Evolutionary conservation across 2,113 vertebrate genomes (phyloP).

Genomic region (Oenanthe oenanthe): DNA sequence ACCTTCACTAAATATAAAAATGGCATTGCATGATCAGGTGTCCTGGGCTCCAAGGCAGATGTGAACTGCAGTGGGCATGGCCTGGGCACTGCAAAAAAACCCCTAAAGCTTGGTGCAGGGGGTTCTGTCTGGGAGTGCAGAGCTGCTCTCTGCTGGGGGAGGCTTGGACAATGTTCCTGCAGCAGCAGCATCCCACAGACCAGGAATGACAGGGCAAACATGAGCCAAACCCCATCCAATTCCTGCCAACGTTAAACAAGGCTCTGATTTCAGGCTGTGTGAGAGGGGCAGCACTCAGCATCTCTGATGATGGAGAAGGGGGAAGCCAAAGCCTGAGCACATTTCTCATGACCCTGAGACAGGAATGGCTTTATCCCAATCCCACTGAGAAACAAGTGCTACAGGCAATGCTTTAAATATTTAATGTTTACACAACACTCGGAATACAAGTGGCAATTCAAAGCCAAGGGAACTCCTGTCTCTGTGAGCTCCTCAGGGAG

Average conservation of each 20-base stretch:
- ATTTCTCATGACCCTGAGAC: background rate
- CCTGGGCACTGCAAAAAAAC: background rate
- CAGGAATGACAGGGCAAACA: fast-evolving
- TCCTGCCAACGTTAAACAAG: background rate
- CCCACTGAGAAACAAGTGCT: background rate
- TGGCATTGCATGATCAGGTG: background rate
- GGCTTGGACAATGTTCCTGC: fast-evolving
- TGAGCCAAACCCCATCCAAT: background rate
- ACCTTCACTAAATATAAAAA: background rate
- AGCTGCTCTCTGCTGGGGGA: fast-evolving
- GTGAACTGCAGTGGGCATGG: background rate
- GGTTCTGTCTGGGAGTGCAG: fast-evolving
- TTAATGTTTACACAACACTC: conserved; percentile 27
- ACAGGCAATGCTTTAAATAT: conserved; percentile 8
- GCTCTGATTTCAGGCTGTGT: background rate
- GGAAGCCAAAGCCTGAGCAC: background rate
- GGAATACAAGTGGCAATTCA: conserved; percentile 14
- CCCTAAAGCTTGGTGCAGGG: background rate
- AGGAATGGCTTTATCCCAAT: background rate
- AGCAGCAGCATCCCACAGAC: background rate
- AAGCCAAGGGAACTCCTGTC: background rate
- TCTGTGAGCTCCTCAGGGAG: background rate
- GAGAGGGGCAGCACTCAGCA: background rate
- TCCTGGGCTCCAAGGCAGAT: fast-evolving
- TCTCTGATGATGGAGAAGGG: background rate